Evolutionary conservation across 2,797 vertebrate species (phyloP).

Genomic region (Lagodon rhomboides): DNA sequence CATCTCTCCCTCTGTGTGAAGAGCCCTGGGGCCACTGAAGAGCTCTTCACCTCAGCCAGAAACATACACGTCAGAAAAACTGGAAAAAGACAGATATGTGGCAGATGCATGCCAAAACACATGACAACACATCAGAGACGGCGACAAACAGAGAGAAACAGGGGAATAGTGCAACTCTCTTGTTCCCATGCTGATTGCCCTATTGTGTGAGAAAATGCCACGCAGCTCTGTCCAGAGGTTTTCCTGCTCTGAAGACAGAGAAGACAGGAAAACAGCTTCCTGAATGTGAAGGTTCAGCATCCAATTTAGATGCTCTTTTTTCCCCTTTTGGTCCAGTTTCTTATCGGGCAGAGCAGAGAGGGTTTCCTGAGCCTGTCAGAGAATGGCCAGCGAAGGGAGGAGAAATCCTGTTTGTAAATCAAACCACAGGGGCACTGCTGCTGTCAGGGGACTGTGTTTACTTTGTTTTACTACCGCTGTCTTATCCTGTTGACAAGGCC

Average conservation of each 20-base stretch:
- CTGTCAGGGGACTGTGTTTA: slow-evolving; percentile 78
- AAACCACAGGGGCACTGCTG: slow-evolving; percentile 65
- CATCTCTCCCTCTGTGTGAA: slow-evolving; percentile 36
- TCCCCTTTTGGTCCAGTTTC: slow-evolving; percentile 53
- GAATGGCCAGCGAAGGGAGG: slow-evolving; percentile 70
- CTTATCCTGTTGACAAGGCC: slow-evolving; percentile 79
- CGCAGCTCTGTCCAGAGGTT: slow-evolving; percentile 27
- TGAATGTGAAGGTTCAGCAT: slow-evolving; percentile 44
- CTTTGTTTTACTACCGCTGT: slow-evolving; percentile 77
- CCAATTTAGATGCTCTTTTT: slow-evolving; percentile 46
- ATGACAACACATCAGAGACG: slow-evolving; percentile 10
- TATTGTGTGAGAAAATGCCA: slow-evolving; percentile 69
- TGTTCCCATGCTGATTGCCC: slow-evolving; percentile 33
- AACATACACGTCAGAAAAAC: slow-evolving; percentile 43
- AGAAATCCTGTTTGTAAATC: slow-evolving; percentile 84
- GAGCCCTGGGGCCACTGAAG: slow-evolving; percentile 14
- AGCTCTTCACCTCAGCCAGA: slow-evolving; percentile 43
- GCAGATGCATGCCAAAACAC: slow-evolving; percentile 31
- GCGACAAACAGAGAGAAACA: slow-evolving; percentile 31
- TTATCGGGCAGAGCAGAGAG: slow-evolving; percentile 78
- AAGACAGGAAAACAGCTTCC: slow-evolving; percentile 60
- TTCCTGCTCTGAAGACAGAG: slow-evolving; percentile 65
- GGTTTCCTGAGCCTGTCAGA: slow-evolving; percentile 76
- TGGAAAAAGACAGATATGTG: slow-evolving; percentile 24
- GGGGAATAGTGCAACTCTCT: slow-evolving; percentile 14